These are phyloP conservation scores for Drosophila oshimai DNA, from an alignment of 1,140 invertebrate species.

Conservation along the genomic window DNA sequence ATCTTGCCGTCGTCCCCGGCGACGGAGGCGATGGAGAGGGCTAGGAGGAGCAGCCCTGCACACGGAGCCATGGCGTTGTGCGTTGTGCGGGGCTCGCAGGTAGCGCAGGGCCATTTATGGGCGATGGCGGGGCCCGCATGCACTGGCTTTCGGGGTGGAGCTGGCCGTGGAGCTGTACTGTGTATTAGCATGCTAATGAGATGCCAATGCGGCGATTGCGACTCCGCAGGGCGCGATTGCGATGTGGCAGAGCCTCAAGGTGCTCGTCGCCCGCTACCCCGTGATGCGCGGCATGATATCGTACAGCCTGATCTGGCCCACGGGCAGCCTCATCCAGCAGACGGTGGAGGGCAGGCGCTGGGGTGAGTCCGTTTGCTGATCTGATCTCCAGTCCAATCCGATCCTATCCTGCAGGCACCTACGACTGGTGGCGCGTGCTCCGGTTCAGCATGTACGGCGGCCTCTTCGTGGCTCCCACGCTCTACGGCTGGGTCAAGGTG, in stretches of 20 bases:
- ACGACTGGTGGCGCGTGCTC: slow-evolving; percentile 85
- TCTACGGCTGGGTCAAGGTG: slow-evolving; percentile 88
- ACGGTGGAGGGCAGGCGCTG: slow-evolving; percentile 83
- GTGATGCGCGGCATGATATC: slow-evolving; percentile 88
- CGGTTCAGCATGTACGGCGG: slow-evolving; percentile 89
- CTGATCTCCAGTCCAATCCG: not conserved
- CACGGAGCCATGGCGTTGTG: slow-evolving; percentile 3
- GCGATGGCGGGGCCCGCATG: slow-evolving; percentile 4
- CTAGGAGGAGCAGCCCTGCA: not conserved
- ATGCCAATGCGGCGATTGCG: slow-evolving; percentile 9
- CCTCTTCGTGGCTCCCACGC: slow-evolving; percentile 88
- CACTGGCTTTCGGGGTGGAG: not conserved
- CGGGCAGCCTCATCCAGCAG: slow-evolving; percentile 86
- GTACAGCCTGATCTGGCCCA: slow-evolving; percentile 89
- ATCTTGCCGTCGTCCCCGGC: slow-evolving; percentile 50
- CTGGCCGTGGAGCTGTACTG: not conserved
- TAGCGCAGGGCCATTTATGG: slow-evolving; percentile 13
- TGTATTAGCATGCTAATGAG: slow-evolving; percentile 28
- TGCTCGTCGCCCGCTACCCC: slow-evolving; percentile 73
- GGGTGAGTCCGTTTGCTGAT: slow-evolving; percentile 49
- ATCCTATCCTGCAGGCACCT: slow-evolving; percentile 67
- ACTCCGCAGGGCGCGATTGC: slow-evolving; percentile 16
- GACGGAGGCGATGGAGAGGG: not conserved
- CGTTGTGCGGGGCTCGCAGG: not conserved
- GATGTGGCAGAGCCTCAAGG: slow-evolving; percentile 67